Evolutionary conservation across 1,140 invertebrate species (phyloP), one percentile per base, ranked within the genome.

Genomic region (Ladona fulva): DNA sequence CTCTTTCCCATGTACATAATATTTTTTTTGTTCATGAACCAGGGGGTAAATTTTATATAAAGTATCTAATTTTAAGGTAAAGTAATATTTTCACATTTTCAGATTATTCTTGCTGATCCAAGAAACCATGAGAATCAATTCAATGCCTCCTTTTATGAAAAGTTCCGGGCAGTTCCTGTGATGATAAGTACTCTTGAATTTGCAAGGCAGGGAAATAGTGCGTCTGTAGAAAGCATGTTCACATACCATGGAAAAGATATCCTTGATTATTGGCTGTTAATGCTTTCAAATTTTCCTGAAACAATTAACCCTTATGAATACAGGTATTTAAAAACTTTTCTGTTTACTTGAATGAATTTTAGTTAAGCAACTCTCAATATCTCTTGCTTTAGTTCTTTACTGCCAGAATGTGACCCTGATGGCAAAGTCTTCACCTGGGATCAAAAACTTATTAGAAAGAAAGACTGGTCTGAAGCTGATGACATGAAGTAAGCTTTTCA

Each of bases 261-360:
- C 8, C 81, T 89, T 42, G 84, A 87, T n/a, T 89, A 93, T 85
- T 92, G 91, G 84, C 82, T 95, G 29, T 84, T 89, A 25, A 90
- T 95, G 74, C 83, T 95, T 25, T 91, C 89, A 74, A 92, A 91
- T 83, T 89, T 95, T 81, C 93, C 93, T 24, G 93, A 95, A 86
- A 93, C 92, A 0, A 86, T 91, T 14, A 86, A 89, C 80, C 93
- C 93, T 16, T 79, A 86, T 76, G 88, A 90, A 73, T 95, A 94
- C 82, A 87, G 89, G 80, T 83, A 79, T 52, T 59, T 78, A 24
- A 74, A 78, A 25, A 22, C 44, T 11, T 37, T 10, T 14, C 75
- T 75, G 52, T 66, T 19, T 66, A 11, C 12, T 66, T 19, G 52
- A 6, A 12, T 66, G 52, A 6, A 66, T 66, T 19, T 66, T 66